A percentile compares a stretch with the other conserved stretches of the same genome.
phyloP scores from a whole-genome alignment of 2,113 vertebrate species.

The Fulica atra region DNA sequence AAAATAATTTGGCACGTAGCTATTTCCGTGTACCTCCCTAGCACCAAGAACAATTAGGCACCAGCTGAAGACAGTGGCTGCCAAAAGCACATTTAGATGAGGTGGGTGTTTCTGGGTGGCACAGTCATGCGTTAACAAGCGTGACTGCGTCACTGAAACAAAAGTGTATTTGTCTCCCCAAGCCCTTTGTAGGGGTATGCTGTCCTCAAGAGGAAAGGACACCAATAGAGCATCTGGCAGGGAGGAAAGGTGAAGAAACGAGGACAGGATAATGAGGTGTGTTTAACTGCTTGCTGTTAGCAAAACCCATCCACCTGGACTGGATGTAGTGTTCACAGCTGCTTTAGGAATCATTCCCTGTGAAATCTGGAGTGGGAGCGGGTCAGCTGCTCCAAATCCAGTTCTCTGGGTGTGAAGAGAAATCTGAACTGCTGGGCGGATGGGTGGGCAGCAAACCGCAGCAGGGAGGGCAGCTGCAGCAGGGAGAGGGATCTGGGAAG shows the following conservation, averaged over 20 bases:
- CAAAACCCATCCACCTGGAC: background rate
- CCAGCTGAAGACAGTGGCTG: slow-evolving; percentile 38
- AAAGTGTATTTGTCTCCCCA: background rate
- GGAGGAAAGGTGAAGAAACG: background rate
- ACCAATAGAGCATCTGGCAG: background rate
- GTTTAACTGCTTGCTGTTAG: background rate
- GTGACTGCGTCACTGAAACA: slow-evolving; percentile 18
- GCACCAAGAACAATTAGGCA: slow-evolving; percentile 20
- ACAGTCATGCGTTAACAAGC: slow-evolving; percentile 37
- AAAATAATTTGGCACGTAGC: background rate
- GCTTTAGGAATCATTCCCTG: background rate
- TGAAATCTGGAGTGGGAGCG: background rate
- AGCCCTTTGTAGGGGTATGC: background rate
- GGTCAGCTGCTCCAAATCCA: slow-evolving; percentile 9
- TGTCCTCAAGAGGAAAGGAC: background rate
- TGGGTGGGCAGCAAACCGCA: background rate
- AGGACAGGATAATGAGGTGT: background rate
- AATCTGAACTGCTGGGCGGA: background rate
- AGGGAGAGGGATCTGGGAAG: background rate
- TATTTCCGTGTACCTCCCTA: background rate
- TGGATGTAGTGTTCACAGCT: background rate
- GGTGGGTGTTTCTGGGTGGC: slow-evolving; percentile 55
- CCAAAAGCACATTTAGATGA: slow-evolving; percentile 52
- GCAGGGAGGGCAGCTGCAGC: background rate
- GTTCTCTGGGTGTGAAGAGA: background rate